Evolutionary conservation across 2,113 vertebrate species (phyloP).

Genomic region (Centrocercus urophasianus): DNA sequence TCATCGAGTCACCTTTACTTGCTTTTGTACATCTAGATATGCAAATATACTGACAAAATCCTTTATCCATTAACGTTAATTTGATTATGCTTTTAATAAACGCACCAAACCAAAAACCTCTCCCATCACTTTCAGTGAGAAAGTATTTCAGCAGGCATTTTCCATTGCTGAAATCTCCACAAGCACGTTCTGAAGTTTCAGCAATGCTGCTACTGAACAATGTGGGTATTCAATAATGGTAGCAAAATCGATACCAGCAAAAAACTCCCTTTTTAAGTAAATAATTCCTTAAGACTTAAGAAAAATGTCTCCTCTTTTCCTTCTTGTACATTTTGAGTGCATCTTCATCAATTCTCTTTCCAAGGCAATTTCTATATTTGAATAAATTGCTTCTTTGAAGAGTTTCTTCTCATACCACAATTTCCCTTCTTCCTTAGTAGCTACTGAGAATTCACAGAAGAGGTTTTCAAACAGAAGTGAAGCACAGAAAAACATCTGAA

Average conservation of each 20-base stretch:
- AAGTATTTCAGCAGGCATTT: background rate
- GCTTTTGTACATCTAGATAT: background rate
- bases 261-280: background rate
- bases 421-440: constrained; percentile 8
- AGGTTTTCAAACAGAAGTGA: constrained; percentile 49
- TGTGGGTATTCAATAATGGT: background rate
- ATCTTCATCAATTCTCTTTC: background rate
- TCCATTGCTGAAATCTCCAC: background rate
- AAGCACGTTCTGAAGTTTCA: background rate
- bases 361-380: constrained; percentile 32
- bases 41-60: background rate
- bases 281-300: background rate
- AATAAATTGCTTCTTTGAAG: too few species aligned
- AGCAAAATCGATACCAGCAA: background rate
- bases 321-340: background rate
- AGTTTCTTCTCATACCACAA: background rate
- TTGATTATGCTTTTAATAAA: background rate
- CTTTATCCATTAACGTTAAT: background rate
- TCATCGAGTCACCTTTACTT: background rate
- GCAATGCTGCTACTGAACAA: background rate
- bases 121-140: background rate
- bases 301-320: background rate
- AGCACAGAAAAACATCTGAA: constrained; percentile 28
- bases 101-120: background rate
- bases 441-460: constrained; percentile 54